phyloP scores from a whole-genome alignment of 2,113 vertebrate species.

The Tetraodon nigroviridis region DNA sequence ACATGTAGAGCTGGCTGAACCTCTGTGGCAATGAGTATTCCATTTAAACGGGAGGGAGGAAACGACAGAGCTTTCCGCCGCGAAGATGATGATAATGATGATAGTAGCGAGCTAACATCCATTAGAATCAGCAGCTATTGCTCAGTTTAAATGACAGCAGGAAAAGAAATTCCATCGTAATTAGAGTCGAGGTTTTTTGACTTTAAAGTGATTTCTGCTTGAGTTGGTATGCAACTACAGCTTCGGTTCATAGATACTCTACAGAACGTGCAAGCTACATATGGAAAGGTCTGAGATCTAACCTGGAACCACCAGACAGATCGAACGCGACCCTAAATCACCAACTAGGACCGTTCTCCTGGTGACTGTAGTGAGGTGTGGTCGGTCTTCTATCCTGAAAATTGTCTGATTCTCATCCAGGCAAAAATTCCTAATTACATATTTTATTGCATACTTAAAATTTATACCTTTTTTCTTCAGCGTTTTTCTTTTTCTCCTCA shows the following conservation, averaged over 20 bases:
- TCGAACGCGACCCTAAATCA: too few species aligned
- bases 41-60: background rate
- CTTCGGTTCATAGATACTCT: too few species aligned
- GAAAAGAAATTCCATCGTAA: conserved; percentile 24
- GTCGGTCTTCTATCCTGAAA: background rate
- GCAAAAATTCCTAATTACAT: conserved; percentile 25
- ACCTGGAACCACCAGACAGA: too few species aligned
- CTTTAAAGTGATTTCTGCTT: too few species aligned
- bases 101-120: background rate
- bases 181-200: background rate
- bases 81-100: background rate
- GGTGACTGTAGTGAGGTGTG: conserved; percentile 40
- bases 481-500: too few species aligned
- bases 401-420: conserved; percentile 21
- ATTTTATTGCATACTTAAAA: conserved; percentile 23
- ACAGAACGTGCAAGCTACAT: too few species aligned
- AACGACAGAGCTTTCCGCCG: background rate
- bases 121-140: conserved; percentile 14
- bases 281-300: too few species aligned
- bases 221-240: too few species aligned
- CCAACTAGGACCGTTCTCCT: conserved; percentile 12
- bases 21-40: conserved; percentile 13
- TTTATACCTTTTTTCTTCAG: background rate
- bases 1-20: conserved; percentile 23
- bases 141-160: conserved; percentile 25